Evolutionary conservation across 2,797 vertebrate species (phyloP).

Genomic region (Hafferia zeledoni): DNA sequence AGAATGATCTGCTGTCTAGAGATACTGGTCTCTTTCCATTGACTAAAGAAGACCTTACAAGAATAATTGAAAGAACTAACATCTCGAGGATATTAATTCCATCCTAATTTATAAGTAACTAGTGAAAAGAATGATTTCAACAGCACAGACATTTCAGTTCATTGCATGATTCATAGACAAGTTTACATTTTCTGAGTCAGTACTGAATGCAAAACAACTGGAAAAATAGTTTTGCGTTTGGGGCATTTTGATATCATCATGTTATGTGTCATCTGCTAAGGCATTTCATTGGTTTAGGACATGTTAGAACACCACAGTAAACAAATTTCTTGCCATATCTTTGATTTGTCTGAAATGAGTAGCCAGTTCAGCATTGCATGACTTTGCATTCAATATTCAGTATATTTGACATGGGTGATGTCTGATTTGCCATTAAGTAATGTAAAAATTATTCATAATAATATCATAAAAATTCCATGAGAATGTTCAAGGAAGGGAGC

Average conservation of each 20-base stretch:
- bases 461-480: not conserved
- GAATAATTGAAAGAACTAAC: not conserved
- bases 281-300: not conserved
- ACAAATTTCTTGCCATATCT: not conserved
- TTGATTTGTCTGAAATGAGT: slow-evolving; percentile 1
- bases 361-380: not conserved
- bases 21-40: not conserved
- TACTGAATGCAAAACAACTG: not conserved
- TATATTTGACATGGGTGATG: not conserved
- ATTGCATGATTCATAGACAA: not conserved
- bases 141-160: not conserved
- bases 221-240: not conserved
- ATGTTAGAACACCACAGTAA: not conserved
- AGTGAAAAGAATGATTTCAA: not conserved
- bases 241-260: not conserved
- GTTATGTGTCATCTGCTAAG: not conserved
- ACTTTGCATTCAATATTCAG: not conserved
- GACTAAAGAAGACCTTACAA: not conserved
- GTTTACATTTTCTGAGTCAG: not conserved
- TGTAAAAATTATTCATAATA: not conserved
- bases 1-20: not conserved
- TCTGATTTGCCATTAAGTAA: not conserved
- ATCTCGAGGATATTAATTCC: not conserved
- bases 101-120: not conserved
- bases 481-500: not conserved